Evolutionary conservation across 2,113 vertebrate genomes (phyloP).

Genomic region (Cinclus cinclus): DNA sequence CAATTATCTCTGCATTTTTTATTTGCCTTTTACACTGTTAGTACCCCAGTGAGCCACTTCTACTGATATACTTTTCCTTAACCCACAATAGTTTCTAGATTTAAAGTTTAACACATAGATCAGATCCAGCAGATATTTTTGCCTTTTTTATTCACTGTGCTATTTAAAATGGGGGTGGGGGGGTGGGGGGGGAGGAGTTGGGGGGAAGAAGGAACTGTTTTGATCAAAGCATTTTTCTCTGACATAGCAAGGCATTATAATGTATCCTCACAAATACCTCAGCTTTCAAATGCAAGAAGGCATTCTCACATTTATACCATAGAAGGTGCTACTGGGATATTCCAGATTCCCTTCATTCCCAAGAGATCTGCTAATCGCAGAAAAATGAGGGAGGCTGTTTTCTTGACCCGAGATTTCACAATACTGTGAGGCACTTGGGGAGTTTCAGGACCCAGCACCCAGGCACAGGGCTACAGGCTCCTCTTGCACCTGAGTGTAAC

Average conservation of each 20-base stretch:
- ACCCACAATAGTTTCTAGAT: not conserved
- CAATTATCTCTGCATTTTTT: not conserved
- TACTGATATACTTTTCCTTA: not conserved
- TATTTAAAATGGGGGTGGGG: not conserved
- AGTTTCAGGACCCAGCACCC: not conserved
- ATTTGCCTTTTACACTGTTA: not conserved
- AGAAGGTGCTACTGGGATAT: constrained; percentile 30
- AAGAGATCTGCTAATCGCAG: constrained; percentile 13
- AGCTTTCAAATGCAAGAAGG: not conserved
- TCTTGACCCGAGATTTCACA: not conserved
- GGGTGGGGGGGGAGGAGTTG: no score
- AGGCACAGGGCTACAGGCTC: not conserved
- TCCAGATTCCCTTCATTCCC: constrained; percentile 34
- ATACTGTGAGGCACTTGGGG: not conserved
- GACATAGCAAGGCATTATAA: not conserved
- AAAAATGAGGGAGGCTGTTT: not conserved
- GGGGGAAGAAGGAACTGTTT: not conserved
- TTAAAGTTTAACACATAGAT: not conserved
- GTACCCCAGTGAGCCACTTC: not conserved
- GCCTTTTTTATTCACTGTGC: not conserved
- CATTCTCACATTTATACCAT: constrained; percentile 12
- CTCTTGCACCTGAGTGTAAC: not conserved
- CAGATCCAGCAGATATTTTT: not conserved
- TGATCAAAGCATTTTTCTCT: constrained; percentile 32
- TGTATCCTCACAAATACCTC: constrained; percentile 13